These are phyloP conservation scores for Chaetops frenatus DNA, from an alignment of 2,113 vertebrate species.

Conservation along the genomic window DNA sequence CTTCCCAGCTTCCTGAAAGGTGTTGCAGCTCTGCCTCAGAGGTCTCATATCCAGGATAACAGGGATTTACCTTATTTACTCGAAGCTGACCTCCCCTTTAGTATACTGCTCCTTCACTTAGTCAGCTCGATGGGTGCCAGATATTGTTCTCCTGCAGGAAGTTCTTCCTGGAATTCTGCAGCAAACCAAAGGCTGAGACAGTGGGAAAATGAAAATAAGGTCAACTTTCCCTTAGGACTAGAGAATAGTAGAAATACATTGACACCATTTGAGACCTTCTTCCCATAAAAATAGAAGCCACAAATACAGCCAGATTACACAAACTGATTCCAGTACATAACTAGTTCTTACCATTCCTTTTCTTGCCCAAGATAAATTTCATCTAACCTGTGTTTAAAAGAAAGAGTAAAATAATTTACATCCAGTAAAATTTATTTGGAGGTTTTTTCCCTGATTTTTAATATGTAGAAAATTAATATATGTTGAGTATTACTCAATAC, in stretches of 20 bases:
- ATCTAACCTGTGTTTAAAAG: not conserved
- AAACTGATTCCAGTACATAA: constrained; percentile 28
- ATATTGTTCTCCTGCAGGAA: constrained; percentile 72
- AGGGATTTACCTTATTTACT: constrained; percentile 65
- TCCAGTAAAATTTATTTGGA: not conserved
- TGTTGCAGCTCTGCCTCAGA: constrained; percentile 65
- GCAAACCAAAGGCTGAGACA: constrained; percentile 59
- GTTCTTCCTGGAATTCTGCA: constrained; percentile 72
- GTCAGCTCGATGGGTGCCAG: constrained; percentile 60
- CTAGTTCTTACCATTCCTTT: not conserved
- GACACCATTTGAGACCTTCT: constrained; percentile 52
- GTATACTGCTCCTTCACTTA: constrained; percentile 63
- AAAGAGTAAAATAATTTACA: not conserved
- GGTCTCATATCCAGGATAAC: constrained; percentile 58
- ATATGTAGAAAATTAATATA: not conserved
- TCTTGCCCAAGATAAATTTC: not conserved
- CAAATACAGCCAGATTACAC: constrained; percentile 34
- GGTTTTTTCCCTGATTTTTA: not conserved
- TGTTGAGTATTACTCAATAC: not conserved
- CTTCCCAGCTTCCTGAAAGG: constrained; percentile 64
- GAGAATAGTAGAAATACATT: constrained; percentile 50
- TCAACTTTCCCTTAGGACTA: constrained; percentile 68
- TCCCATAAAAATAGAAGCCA: constrained; percentile 55
- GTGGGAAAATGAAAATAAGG: constrained; percentile 69
- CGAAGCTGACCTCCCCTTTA: constrained; percentile 55